A percentile compares a stretch with the other conserved stretches of the same genome.
Evolutionary conservation across 2,888 invertebrate genomes (phyloP).

Genomic region (Listrodromus nycthemerus): DNA sequence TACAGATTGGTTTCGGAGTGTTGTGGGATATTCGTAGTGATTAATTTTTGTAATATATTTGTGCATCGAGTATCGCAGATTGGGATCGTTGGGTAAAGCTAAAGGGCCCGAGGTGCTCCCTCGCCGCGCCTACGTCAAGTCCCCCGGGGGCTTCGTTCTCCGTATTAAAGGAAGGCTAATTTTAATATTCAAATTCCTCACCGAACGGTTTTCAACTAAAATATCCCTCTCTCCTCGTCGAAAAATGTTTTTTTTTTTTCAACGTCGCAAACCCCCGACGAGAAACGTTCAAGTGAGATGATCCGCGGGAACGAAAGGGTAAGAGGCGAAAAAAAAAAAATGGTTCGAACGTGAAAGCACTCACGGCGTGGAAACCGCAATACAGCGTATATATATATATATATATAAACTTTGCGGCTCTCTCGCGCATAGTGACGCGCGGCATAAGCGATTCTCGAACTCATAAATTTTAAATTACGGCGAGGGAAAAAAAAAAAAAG

Average conservation of each 20-base stretch:
- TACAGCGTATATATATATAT: conserved; percentile 55
- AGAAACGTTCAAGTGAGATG: conserved; percentile 49
- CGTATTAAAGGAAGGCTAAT: conserved; percentile 78
- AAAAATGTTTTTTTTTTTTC: neutral
- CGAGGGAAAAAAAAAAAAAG: conserved; percentile 75
- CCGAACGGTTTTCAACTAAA: conserved; percentile 71
- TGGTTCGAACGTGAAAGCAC: conserved; percentile 52
- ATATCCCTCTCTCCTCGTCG: conserved; percentile 57
- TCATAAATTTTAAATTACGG: conserved; percentile 84
- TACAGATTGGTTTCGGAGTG: neutral
- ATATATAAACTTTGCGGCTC: conserved; percentile 27
- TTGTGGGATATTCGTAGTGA: neutral
- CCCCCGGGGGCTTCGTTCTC: conserved; percentile 59
- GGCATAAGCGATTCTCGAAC: conserved; percentile 81
- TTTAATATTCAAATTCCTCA: conserved; percentile 83
- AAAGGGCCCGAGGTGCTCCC: conserved; percentile 29
- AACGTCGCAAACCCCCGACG: conserved; percentile 9
- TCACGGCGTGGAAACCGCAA: conserved; percentile 40
- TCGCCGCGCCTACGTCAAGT: conserved; percentile 58
- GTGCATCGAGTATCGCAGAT: neutral
- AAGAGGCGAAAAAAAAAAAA: conserved; percentile 38
- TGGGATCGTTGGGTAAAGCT: conserved; percentile 31
- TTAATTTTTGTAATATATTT: neutral
- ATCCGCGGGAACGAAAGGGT: conserved; percentile 47
- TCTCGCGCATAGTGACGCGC: conserved; percentile 65